These are phyloP conservation scores for Brenthis daphne DNA, from an alignment of 2,888 invertebrate genomes.

Conservation along the genomic window DNA sequence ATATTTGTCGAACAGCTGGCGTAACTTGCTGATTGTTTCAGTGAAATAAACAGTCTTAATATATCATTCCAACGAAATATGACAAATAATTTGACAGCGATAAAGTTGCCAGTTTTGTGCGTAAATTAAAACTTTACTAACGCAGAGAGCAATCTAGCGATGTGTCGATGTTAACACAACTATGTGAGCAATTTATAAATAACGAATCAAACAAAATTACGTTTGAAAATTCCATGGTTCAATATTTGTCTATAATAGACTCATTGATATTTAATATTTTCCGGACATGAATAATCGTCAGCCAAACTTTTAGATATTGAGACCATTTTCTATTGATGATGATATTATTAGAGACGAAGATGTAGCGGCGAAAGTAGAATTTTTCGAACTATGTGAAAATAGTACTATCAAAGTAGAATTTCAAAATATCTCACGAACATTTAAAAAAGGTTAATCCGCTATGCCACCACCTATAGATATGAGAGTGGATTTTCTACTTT, in stretches of 20 bases:
- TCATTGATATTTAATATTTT: slow-evolving; percentile 41
- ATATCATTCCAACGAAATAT: slow-evolving; percentile 34
- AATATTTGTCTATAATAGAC: slow-evolving; percentile 41
- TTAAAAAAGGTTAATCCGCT: slow-evolving; percentile 40
- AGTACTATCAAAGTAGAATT: no score
- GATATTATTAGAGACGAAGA: slow-evolving; percentile 22
- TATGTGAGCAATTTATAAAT: slow-evolving; percentile 40
- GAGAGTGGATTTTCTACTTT: slow-evolving; percentile 38
- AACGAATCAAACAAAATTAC: slow-evolving; percentile 37
- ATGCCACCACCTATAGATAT: slow-evolving; percentile 40
- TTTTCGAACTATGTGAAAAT: no score
- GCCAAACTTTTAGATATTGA: no score
- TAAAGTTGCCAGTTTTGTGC: slow-evolving; percentile 39
- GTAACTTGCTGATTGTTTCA: slow-evolving; percentile 7
- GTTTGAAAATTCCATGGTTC: slow-evolving; percentile 41
- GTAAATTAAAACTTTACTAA: slow-evolving; percentile 43
- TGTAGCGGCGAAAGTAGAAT: slow-evolving; percentile 31
- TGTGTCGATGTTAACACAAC: slow-evolving; percentile 43
- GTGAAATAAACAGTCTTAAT: neutral
- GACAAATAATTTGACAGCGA: slow-evolving; percentile 33
- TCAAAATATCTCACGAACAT: slow-evolving; percentile 40
- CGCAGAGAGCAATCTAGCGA: slow-evolving; percentile 40
- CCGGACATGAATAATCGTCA: slow-evolving; percentile 1
- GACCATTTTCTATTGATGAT: no score
- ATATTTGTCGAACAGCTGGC: slow-evolving; percentile 30